phyloP scores from a whole-genome alignment of 1,140 invertebrate genomes.

The Procambarus virginalis region DNA sequence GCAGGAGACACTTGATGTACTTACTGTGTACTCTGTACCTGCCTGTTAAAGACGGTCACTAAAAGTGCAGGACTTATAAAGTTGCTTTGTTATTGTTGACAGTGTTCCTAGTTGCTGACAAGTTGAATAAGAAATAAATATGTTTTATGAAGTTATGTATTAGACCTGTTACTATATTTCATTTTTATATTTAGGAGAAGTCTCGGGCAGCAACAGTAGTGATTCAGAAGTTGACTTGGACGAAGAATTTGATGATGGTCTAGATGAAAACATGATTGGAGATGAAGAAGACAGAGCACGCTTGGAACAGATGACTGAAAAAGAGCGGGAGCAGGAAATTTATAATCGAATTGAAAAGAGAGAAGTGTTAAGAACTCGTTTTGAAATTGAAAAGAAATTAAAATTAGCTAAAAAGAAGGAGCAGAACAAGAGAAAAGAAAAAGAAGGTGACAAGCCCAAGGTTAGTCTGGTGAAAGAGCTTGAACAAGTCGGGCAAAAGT shows the following conservation, averaged over 20 bases:
- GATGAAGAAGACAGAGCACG: slow-evolving; percentile 94
- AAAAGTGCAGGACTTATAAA: no score
- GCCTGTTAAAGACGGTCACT: no score
- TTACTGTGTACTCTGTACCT: no score
- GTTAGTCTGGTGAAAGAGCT: slow-evolving; percentile 65
- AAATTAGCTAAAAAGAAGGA: slow-evolving; percentile 87
- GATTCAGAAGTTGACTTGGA: slow-evolving; percentile 77
- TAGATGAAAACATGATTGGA: slow-evolving; percentile 97
- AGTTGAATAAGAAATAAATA: no score
- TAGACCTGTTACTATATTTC: no score
- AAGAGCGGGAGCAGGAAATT: slow-evolving; percentile 96
- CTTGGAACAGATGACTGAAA: slow-evolving; percentile 92
- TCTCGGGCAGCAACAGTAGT: slow-evolving; percentile 74
- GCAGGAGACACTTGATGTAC: no score
- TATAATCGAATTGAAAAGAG: slow-evolving; percentile 96
- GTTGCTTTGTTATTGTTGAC: no score
- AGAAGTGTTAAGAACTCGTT: slow-evolving; percentile 93
- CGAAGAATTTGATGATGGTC: slow-evolving; percentile 85
- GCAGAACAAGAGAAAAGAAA: slow-evolving; percentile 79
- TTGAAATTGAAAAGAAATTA: slow-evolving; percentile 97
- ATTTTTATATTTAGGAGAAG: slow-evolving; percentile 77
- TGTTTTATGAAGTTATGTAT: no score
- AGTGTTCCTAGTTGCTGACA: no score
- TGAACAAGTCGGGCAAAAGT: no score
- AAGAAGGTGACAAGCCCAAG: slow-evolving; percentile 71